Conservation (phyloP, 2,888 invertebrate genomes). For the Drosophila suboccidentalis region DNA sequence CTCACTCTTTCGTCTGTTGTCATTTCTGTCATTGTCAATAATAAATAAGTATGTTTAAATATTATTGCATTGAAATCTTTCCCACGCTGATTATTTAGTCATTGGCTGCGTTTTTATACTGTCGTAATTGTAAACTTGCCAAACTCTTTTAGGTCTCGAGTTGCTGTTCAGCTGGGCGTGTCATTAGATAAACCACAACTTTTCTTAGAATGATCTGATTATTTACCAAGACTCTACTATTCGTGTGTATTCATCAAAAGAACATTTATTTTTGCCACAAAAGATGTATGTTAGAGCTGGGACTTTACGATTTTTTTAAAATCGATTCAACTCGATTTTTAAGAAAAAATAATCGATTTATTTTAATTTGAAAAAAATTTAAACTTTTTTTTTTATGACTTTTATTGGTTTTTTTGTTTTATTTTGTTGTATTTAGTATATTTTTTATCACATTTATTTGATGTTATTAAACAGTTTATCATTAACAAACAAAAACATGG, state of each 20-base stretch:
- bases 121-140: constrained; percentile 48
- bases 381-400: too few relatives aligned
- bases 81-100: constrained; percentile 72
- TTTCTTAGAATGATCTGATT: not conserved
- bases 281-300: not conserved
- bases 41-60: constrained; percentile 32
- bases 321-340: too few relatives aligned
- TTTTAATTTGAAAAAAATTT: too few relatives aligned
- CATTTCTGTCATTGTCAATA: constrained; percentile 33
- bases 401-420: too few relatives aligned
- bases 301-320: too few relatives aligned
- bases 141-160: constrained; percentile 9
- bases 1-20: constrained; percentile 10
- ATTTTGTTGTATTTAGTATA: too few relatives aligned
- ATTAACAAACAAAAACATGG: too few relatives aligned
- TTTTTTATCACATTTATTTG: too few relatives aligned
- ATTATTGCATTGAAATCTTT: constrained; percentile 42
- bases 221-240: too few relatives aligned
- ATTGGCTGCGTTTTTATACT: constrained; percentile 25
- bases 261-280: not conserved
- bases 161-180: constrained; percentile 48
- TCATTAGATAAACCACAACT: constrained; percentile 42
- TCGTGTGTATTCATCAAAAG: constrained; percentile 15
- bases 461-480: too few relatives aligned
- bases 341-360: too few relatives aligned